These are phyloP conservation scores for Agrypnia vestita DNA, from an alignment of 1,140 invertebrate genomes.

Conservation along the genomic window DNA sequence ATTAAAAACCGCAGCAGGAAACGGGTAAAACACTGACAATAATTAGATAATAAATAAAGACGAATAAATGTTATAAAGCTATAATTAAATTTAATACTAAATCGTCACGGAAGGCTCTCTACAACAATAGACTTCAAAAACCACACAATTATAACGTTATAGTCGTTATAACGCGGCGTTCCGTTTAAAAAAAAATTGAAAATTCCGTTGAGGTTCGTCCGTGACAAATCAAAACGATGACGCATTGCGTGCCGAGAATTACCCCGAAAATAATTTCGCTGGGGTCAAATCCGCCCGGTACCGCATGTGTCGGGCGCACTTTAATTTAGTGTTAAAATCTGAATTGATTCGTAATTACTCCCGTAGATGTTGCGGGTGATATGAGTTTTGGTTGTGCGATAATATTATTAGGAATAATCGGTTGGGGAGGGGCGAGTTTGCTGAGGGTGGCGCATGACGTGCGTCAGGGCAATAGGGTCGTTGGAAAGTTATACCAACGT, in stretches of 20 bases:
- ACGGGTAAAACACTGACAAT: no score
- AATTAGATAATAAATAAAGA: no score
- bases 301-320: conserved; percentile 24
- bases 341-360: conserved; percentile 37
- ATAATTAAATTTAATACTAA: no score
- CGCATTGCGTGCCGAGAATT: conserved; percentile 18
- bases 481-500: no score
- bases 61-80: no score
- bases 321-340: conserved; percentile 45
- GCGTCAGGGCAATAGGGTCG: no score
- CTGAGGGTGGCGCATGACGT: no score
- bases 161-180: background rate
- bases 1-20: no score
- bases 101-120: no score
- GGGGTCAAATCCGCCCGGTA: background rate
- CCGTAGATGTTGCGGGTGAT: conserved; percentile 7
- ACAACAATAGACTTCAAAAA: no score
- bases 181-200: conserved; percentile 25
- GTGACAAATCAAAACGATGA: conserved; percentile 35
- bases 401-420: conserved; percentile 29
- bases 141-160: background rate
- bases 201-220: conserved; percentile 36
- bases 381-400: background rate
- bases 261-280: conserved; percentile 6
- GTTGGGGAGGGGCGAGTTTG: background rate